Evolutionary conservation across 2,113 vertebrate genomes (phyloP), one percentile per base, ranked within the genome.

Genomic region (Struthio camelus): DNA sequence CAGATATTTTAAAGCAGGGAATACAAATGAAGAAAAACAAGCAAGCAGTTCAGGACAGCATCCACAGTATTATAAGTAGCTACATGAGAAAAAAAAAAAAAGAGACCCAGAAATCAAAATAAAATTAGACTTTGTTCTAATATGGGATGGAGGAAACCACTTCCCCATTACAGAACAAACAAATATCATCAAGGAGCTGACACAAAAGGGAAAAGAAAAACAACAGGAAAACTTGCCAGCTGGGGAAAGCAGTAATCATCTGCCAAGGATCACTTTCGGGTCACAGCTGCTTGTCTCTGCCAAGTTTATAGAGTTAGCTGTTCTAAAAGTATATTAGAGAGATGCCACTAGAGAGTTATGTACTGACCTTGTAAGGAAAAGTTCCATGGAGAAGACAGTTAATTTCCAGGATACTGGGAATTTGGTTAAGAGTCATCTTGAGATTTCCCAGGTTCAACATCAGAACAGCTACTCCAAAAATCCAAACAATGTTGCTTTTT

Each of bases 301-400:
- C 78, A 93, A 87, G 54, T 75, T 93, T 50, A 54, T 82, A 73
- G 78, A 69, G 78, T 85, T 80, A 70, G 89, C 70, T 89, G 42
- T 91, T 94, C 84, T 85, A 87, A 94, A 94, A 97, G 53, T 54
- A 36, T 59, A 89, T 50, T 51, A 2, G 2, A 92, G 58, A 92
- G 79, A 70, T 6, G 28, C 38, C 89, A 48, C 62, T 22, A 28
- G 94, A 84, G 94, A 94, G 34, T 87, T 58, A 94, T 85, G 64
- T 62, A 94, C 93, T 94, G 95, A 97, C 93, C 96, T 97, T 97
- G 89, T 97, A 95, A 75, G 96, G 94, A 94, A 95, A 93, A 93
- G 87, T 76, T 96, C 89, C 89, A 92, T 27, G 6, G 59, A 69
- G 71, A 75, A 73, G 34, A 71, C 17, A 67, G 80, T 5, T 0